Evolutionary conservation across 1,140 invertebrate genomes (phyloP).

Genomic region (Himalopsyche phryganea): DNA sequence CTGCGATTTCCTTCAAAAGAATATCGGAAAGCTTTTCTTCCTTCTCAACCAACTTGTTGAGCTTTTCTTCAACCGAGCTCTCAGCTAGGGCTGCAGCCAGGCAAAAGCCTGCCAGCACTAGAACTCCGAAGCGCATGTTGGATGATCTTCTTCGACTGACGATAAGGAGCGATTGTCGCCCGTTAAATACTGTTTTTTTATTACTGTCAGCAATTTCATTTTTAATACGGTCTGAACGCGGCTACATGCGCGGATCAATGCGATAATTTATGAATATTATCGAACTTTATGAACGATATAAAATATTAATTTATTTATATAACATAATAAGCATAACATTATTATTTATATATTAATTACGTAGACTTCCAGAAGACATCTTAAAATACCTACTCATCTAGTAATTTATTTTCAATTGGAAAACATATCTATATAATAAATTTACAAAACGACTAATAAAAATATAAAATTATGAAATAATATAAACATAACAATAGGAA

Average conservation of each 20-base stretch:
- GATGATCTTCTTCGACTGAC: neutral
- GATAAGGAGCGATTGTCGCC: neutral
- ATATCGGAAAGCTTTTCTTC: neutral
- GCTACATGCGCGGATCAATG: neutral
- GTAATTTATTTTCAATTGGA: no score
- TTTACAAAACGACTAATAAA: no score
- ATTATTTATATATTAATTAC: no score
- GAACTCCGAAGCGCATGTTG: conserved; percentile 21
- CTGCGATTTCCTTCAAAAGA: neutral
- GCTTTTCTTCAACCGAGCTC: neutral
- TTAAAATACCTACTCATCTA: no score
- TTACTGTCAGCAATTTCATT: conserved; percentile 11
- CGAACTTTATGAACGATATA: no score
- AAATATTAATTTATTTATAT: no score
- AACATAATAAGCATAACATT: no score
- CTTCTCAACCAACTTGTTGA: neutral
- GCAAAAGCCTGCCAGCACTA: conserved; percentile 11
- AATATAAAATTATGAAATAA: no score
- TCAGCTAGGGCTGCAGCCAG: conserved; percentile 7
- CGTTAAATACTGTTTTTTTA: conserved; percentile 23
- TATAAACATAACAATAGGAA: no score
- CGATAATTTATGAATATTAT: neutral
- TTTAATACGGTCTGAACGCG: neutral
- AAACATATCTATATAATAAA: no score
- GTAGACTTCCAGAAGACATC: no score